Evolutionary conservation across 2,113 vertebrate species (phyloP), one percentile per base, ranked within the genome.

Genomic region (Chaetorhynchus papuensis): DNA sequence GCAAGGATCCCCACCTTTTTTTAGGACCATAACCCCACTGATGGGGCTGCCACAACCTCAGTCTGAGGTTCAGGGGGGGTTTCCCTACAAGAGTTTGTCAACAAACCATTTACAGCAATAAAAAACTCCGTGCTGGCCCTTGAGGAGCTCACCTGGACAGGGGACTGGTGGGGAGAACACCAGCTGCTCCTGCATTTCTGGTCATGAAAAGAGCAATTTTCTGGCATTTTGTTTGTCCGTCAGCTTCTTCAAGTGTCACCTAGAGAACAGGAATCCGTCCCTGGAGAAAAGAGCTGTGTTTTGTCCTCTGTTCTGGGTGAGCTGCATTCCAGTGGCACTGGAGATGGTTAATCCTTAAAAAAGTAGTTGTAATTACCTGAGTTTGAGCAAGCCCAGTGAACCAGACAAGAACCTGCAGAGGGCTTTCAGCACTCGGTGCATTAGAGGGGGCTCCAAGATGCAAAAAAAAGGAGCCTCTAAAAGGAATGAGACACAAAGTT

Each of bases 401-500:
- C 9, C 74, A 44, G 45, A 45, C 16, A 31, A 15, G n/a, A 35
- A 26, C 23, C 57, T 20, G 44, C 42, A n/a, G 65, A 33, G 31
- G 26, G 15, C 11, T 31, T 44, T 57, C 74, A 30, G 4, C n/a
- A 13, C 33, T 6, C 5, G 22, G 1, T 3, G 15, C 18, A 17
- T 45, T 4, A 37, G 42, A 41, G 27, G n/a, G 15, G 30, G 8
- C 59, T 54, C 70, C 39, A 54, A 13, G 63, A 39, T 31, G 7
- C 4, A 13, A 27, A 24, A 33, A 31, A 15, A 8, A 44, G 15
- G 30, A 57, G 3, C 15, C 21, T 64, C 26, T 74, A 10, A 61
- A 77, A 61, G 15, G 2, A 15, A 7, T 0, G 1, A 45, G 39
- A 18, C 12, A 15, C 0, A 0, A 15, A 20, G 31, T 28, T 33